phyloP scores from a whole-genome alignment of 2,888 invertebrate species.

The Megastigmus dorsalis region DNA sequence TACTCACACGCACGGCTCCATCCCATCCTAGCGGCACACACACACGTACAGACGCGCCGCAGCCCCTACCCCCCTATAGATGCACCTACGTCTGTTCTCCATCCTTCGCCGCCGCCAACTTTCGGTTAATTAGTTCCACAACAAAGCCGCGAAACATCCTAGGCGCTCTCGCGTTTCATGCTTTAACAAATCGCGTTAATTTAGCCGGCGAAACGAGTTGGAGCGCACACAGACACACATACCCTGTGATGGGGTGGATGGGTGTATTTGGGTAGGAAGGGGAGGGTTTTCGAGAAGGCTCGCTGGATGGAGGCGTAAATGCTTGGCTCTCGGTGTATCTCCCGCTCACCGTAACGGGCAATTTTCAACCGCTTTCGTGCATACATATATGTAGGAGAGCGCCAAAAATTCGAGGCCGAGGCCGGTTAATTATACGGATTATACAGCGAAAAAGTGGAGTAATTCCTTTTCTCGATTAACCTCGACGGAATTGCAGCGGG shows the following conservation, averaged over 20 bases:
- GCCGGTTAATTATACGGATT: neutral
- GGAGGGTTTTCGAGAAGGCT: neutral
- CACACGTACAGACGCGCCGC: too few relatives aligned
- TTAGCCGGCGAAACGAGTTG: slow-evolving; percentile 46
- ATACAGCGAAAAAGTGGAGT: neutral
- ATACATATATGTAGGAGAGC: too few relatives aligned
- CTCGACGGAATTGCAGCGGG: too few relatives aligned
- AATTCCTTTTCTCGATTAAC: too few relatives aligned
- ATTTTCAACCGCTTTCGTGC: slow-evolving; percentile 1
- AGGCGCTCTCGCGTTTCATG: slow-evolving; percentile 28
- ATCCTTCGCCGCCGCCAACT: slow-evolving; percentile 25
- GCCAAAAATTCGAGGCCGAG: neutral
- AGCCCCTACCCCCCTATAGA: too few relatives aligned
- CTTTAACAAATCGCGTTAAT: slow-evolving; percentile 51
- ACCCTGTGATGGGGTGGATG: too few relatives aligned
- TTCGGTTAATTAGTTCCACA: slow-evolving; percentile 54
- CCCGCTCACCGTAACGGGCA: neutral
- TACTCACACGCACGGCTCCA: neutral
- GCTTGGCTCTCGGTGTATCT: neutral
- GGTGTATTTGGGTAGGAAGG: neutral
- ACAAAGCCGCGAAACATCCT: slow-evolving; percentile 42
- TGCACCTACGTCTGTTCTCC: too few relatives aligned
- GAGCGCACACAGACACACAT: slow-evolving; percentile 1
- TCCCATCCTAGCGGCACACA: too few relatives aligned
- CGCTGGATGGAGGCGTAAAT: neutral